Evolutionary conservation across 2,113 vertebrate species (phyloP).

Genomic region (Eublepharis macularius): DNA sequence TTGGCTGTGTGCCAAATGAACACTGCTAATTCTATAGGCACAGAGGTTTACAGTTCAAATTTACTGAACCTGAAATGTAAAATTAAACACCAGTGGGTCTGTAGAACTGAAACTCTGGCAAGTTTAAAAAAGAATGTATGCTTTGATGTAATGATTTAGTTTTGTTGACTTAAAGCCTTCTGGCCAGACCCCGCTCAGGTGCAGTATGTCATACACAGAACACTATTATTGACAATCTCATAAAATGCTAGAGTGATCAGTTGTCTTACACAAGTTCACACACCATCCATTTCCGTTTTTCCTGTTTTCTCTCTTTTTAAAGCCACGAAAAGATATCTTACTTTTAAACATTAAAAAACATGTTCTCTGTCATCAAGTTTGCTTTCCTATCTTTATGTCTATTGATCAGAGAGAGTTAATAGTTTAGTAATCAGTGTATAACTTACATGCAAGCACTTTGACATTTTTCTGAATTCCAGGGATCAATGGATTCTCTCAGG

Average conservation of each 20-base stretch:
- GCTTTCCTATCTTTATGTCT: slow-evolving; percentile 34
- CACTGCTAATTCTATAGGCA: not conserved
- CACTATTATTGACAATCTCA: not conserved
- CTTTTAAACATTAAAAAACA: slow-evolving; percentile 41
- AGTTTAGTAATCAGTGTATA: slow-evolving; percentile 45
- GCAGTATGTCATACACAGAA: not conserved
- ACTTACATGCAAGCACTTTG: slow-evolving; percentile 45
- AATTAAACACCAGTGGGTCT: not conserved
- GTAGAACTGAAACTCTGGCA: not conserved
- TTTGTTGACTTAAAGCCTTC: slow-evolving; percentile 31
- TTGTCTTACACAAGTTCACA: slow-evolving; percentile 48
- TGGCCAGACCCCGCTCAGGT: slow-evolving; percentile 39
- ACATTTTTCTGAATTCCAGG: not conserved
- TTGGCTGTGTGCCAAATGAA: not conserved
- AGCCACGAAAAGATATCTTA: slow-evolving; percentile 38
- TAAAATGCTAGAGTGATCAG: slow-evolving; percentile 46
- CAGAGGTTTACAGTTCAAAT: not conserved
- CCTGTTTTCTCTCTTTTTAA: slow-evolving; percentile 29
- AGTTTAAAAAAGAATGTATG: not conserved
- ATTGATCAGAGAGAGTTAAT: slow-evolving; percentile 52
- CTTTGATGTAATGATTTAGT: not conserved
- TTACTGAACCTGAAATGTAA: not conserved
- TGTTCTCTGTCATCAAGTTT: slow-evolving; percentile 52
- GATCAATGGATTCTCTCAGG: not conserved
- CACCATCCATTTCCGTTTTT: slow-evolving; percentile 34